Evolutionary conservation across 2,888 invertebrate genomes (phyloP), one percentile per base, ranked within the genome.

Genomic region (Chironomus tentans): DNA sequence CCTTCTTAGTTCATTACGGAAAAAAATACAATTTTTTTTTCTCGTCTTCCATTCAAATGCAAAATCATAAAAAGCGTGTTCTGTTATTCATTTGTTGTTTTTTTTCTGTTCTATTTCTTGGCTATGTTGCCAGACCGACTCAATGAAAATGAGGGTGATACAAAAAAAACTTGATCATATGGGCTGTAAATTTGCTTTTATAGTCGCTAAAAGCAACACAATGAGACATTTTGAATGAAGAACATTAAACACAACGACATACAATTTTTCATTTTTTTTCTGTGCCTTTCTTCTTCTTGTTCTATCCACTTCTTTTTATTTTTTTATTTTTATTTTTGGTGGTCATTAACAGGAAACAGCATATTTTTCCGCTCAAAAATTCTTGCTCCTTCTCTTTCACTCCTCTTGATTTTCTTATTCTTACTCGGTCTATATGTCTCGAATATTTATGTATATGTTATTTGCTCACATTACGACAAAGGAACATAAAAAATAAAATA

Each of bases 311-410:
- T 38, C 38, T 38, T 38, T 10, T 38, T 38, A n/a, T 15, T 28
- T 2, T 71, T 72, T n/a, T n/a, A n/a, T n/a, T n/a, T n/a, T n/a
- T n/a, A n/a, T n/a, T n/a, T n/a, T 72, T 61, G 38, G 72, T 62
- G 72, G 72, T 72, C 72, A 72, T 62, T 72, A 72, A 62, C 72
- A 72, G 72, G 72, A 72, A 62, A 38, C 61, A 56, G 46, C 72
- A 72, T 72, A 72, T 72, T 71, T 72, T 72, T 61, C 61, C 61
- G 71, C 24, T 71, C 71, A 50, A 22, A 71, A 56, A 18, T 18
- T 18, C 18, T 18, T 56, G 15, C 56, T 15, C 56, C 56, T 18
- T 56, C 18, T 56, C 56, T 56, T 18, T 15, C n/a, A 56, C 38
- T 38, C 38, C 10, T 38, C 10, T 38, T 38, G 38, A 38, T 28